Conservation (phyloP, 1,140 invertebrate genomes). For the Ceratoteleas bidentatus region DNA sequence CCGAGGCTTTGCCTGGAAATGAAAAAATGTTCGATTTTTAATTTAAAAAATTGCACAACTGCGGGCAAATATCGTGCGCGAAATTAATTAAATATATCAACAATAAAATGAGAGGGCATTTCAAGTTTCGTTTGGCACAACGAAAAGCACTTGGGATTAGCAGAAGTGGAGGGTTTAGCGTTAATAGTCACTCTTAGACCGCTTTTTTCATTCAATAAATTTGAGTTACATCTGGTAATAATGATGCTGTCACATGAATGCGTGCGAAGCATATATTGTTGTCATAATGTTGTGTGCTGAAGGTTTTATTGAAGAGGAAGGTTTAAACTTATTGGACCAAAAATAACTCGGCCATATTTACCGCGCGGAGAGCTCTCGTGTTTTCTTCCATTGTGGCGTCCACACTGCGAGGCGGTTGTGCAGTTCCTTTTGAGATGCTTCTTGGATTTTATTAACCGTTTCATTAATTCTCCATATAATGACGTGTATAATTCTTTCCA, state of each 20-base stretch:
- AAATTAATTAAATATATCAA: too few species aligned
- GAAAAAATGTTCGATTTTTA: neutral
- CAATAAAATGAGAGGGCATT: too few species aligned
- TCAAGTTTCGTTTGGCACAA: too few species aligned
- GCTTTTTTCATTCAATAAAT: conserved; percentile 51
- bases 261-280: conserved; percentile 55
- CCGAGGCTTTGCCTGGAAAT: neutral
- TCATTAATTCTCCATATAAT: neutral
- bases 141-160: neutral
- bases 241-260: conserved; percentile 58
- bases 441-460: neutral
- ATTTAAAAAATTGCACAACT: too few species aligned
- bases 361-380: conserved; percentile 19
- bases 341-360: conserved; percentile 63
- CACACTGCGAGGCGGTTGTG: conserved; percentile 8
- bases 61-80: too few species aligned
- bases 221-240: conserved; percentile 64
- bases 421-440: conserved; percentile 4
- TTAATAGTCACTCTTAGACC: conserved; percentile 36
- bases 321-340: conserved; percentile 57
- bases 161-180: conserved; percentile 23
- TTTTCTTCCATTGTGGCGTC: conserved; percentile 43
- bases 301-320: conserved; percentile 61
- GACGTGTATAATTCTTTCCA: too few species aligned
- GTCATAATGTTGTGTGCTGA: conserved; percentile 59